These are phyloP conservation scores for Himalopsyche kuldschensis DNA, from an alignment of 2,888 invertebrate species.

Conservation along the genomic window DNA sequence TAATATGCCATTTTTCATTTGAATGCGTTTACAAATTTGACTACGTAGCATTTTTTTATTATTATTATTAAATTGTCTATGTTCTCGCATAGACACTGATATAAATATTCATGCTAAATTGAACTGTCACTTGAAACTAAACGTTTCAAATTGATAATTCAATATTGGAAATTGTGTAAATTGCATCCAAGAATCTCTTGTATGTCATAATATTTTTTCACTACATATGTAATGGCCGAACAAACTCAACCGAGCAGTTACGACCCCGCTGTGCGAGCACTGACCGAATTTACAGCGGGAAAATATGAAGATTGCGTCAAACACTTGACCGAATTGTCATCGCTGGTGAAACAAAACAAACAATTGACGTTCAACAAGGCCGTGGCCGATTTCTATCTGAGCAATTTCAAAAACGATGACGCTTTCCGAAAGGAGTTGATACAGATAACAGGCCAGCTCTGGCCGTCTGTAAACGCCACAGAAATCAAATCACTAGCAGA, in stretches of 20 bases:
- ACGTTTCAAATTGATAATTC: background rate
- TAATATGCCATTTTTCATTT: too few species aligned
- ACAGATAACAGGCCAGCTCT: conserved; percentile 60
- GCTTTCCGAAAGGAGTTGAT: conserved; percentile 70
- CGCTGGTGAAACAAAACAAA: conserved; percentile 65
- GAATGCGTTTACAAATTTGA: too few species aligned
- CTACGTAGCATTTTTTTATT: too few species aligned
- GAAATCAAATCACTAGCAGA: conserved; percentile 45
- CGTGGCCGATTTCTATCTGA: conserved; percentile 78
- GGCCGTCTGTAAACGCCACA: conserved; percentile 50
- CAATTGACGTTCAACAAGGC: conserved; percentile 83
- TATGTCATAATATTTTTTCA: background rate
- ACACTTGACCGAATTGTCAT: conserved; percentile 67
- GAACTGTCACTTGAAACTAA: background rate
- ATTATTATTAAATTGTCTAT: too few species aligned
- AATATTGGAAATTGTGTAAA: background rate
- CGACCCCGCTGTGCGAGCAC: conserved; percentile 63
- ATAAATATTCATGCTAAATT: background rate
- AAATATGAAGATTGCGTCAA: conserved; percentile 65
- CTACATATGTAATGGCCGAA: background rate
- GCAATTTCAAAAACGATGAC: conserved; percentile 72
- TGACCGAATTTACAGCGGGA: conserved; percentile 65
- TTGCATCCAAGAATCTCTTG: background rate
- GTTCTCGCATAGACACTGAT: background rate
- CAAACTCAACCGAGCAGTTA: background rate